Evolutionary conservation across 2,888 invertebrate species (phyloP).

Genomic region (Temnothorax rugatulus): DNA sequence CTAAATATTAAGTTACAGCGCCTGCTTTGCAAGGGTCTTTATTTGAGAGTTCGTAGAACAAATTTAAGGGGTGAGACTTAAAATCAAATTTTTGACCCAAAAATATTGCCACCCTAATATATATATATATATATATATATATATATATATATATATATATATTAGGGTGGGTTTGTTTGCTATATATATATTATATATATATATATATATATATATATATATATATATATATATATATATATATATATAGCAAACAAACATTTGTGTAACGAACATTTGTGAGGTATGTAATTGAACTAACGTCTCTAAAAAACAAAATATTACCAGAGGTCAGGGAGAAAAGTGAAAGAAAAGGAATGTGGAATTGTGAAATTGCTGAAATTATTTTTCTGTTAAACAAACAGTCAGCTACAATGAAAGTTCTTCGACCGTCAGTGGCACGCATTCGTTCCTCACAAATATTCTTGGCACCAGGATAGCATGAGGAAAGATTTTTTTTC

Average conservation of each 20-base stretch:
- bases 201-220: too few species aligned
- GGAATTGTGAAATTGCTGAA: background rate
- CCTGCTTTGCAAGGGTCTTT: too few species aligned
- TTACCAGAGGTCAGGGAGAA: background rate
- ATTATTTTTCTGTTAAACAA: background rate
- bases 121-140: too few species aligned
- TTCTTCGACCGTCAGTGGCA: background rate
- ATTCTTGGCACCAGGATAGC: conserved; percentile 67
- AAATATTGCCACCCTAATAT: too few species aligned
- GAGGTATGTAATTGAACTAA: background rate
- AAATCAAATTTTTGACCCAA: too few species aligned
- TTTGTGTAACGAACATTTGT: background rate
- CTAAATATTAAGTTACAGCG: too few species aligned
- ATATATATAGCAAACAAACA: background rate
- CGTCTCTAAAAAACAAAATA: background rate
- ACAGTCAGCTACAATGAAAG: background rate
- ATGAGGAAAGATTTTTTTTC: conserved; percentile 68
- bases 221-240: too few species aligned
- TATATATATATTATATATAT: too few species aligned
- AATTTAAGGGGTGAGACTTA: too few species aligned
- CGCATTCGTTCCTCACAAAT: conserved; percentile 62
- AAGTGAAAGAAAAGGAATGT: background rate
- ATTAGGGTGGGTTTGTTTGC: too few species aligned
- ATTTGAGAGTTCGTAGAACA: too few species aligned
- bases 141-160: too few species aligned